Conservation (phyloP, 2,797 vertebrate species). For the Trachops cirrhosus region DNA sequence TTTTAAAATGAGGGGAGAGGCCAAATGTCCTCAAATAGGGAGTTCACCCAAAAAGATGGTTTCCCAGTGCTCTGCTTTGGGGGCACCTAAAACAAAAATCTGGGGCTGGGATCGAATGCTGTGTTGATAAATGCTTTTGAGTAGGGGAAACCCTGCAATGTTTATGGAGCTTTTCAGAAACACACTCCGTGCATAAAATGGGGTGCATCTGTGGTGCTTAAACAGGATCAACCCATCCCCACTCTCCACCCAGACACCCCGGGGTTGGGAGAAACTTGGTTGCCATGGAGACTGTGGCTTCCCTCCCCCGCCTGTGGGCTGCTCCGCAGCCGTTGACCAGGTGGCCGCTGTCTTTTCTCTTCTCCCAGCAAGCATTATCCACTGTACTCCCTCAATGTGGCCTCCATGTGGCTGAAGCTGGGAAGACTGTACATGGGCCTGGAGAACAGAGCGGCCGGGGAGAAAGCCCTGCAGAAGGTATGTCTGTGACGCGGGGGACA, state of each 20-base stretch:
- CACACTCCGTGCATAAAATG: accelerated
- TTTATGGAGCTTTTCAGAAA: background rate
- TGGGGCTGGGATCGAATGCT: too few species aligned
- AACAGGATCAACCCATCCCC: accelerated
- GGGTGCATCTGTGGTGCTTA: accelerated
- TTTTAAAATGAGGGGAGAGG: background rate
- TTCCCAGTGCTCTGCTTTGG: background rate
- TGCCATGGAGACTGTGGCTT: accelerated
- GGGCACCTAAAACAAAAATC: background rate
- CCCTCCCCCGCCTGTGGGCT: accelerated
- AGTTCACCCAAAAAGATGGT: background rate
- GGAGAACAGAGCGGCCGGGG: slow-evolving; percentile 83
- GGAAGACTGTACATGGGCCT: slow-evolving; percentile 90
- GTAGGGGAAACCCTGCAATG: background rate
- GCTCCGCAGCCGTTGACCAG: accelerated
- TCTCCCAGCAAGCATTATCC: slow-evolving; percentile 91
- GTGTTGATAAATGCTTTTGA: background rate
- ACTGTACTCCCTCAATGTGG: slow-evolving; percentile 93
- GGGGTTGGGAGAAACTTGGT: accelerated
- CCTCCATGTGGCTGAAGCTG: slow-evolving; percentile 96
- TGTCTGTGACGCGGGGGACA: accelerated
- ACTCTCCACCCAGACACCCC: accelerated
- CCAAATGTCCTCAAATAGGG: background rate
- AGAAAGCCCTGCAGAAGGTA: slow-evolving; percentile 91
- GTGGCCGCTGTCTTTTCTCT: background rate